Evolutionary conservation across 2,113 vertebrate genomes (phyloP), one percentile per base, ranked within the genome.

Genomic region (Gavia stellata): DNA sequence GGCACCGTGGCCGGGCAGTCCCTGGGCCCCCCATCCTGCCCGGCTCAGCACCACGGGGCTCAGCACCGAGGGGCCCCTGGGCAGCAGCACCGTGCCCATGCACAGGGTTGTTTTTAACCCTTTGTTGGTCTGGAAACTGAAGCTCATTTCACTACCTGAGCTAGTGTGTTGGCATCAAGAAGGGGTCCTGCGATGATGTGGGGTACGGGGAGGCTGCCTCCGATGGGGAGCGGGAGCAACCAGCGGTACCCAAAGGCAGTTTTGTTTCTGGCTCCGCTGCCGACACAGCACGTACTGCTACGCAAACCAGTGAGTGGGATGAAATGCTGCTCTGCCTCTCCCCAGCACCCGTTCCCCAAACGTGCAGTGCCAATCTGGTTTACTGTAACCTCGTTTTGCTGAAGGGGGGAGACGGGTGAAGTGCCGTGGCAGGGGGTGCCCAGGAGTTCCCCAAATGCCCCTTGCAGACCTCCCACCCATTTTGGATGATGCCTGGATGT

Each of bases 381-480:
- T 34, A 24, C 24, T 23, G 14, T 3, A 61, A 29, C 29, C 29
- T 12, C 1, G 0, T 17, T 19, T 44, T 58, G 55, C 61, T 38
- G 66, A 34, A 67, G 58, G 0, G 1, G 36, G 49, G 15, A 12
- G 8, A n/a, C 0, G 2, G 28, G 23, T 34, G 12, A 91, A 63
- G 17, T 12, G 25, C 14, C 5, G 0, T 0, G 2, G 59, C 52
- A 9, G 2, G 9, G 25, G 6, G 7, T 33, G 49, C 58, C 47
- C 63, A 90, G 63, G 24, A 89, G 42, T 24, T 59, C 70, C 50
- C 10, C 31, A 56, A 47, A 56, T 1, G 3, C 5, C 19, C 25
- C 47, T 58, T 71, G 44, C 6, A 94, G 78, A 71, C 20, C 40
- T 68, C 17, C 19, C 45, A 61, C 5, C 6, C 23, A 2, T 45